Conservation (phyloP, 2,797 vertebrate species). For the Sparus aurata region DNA sequence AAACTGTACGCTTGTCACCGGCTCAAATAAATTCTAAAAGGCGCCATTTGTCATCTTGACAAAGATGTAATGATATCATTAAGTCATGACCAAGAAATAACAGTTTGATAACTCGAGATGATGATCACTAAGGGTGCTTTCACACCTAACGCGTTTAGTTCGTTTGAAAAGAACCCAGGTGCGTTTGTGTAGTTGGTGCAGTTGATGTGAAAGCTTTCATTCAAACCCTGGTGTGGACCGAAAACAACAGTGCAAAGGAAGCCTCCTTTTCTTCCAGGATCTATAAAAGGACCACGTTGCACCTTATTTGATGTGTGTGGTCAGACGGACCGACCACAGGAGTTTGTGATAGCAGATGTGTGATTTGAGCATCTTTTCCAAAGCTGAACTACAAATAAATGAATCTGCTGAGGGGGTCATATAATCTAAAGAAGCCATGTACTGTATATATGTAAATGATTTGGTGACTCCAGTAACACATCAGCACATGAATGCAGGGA, state of each 20-base stretch:
- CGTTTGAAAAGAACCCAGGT: background rate
- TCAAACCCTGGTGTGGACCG: background rate
- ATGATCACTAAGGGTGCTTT: background rate
- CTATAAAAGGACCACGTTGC: too few species aligned
- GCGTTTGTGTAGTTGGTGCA: too few species aligned
- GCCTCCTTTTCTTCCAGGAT: background rate
- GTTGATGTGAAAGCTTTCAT: background rate
- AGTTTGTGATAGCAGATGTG: background rate
- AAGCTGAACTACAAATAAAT: background rate
- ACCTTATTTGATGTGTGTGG: too few species aligned
- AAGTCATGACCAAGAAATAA: conserved; percentile 11
- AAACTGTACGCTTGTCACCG: conserved; percentile 1
- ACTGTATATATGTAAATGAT: background rate
- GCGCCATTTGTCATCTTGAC: conserved; percentile 20
- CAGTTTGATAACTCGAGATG: background rate
- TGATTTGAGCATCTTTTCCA: too few species aligned
- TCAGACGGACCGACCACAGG: too few species aligned
- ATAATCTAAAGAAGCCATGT: background rate
- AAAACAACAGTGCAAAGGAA: background rate
- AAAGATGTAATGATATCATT: conserved; percentile 4
- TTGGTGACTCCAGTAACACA: background rate
- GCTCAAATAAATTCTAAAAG: conserved; percentile 11
- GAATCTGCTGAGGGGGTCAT: too few species aligned
- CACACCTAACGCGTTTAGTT: background rate
- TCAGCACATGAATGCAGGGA: background rate